Evolutionary conservation across 2,797 vertebrate species (phyloP), one percentile per base, ranked within the genome.

Genomic region (Uromys caudimaculatus): DNA sequence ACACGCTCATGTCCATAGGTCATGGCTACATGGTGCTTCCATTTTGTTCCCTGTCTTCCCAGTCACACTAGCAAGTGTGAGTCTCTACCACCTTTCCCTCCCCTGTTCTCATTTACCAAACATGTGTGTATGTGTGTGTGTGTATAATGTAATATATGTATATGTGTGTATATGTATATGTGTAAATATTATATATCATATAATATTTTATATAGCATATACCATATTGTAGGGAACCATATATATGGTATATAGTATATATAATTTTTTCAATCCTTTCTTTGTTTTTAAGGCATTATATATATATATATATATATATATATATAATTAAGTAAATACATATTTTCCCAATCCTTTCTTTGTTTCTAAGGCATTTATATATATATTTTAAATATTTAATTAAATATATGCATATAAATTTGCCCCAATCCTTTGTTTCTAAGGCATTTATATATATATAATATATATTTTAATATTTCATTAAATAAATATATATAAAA

Each of bases 1-100:
- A 16, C n/a, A 54, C 0, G 12, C n/a, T 41, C 16, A 6, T 38
- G 17, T 12, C 7, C n/a, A 13, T 13, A 78, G 2, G 24, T 35
- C 21, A 1, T 35, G 35, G 71, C 16, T 13, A 52, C 9, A 24
- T 0, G 7, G 54, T 2, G 13, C 16, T 29, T n/a, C 44, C 62
- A 58, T 9, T 0, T 0, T 7, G 32, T 14, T 24, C 6, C 0
- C 11, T 3, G 38, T 17, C 41, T 11, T 44, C 13, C 21, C 56
- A 58, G 4, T 64, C 41, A 3, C 0, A 35, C 24, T 1, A n/a
- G 71, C n/a, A 41, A 21, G 44, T 75, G 3, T 21, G 50, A 6
- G 3, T 35, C 85, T 71, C 41, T n/a, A 12, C 27, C 23, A 6
- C 7, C n/a, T 24, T 38, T 11, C 78, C 23, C 3, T 14, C 41